A percentile compares a stretch with the other conserved stretches of the same genome.
Conservation (phyloP, 2,113 vertebrate genomes). For the Rhodinocichla rosea region DNA sequence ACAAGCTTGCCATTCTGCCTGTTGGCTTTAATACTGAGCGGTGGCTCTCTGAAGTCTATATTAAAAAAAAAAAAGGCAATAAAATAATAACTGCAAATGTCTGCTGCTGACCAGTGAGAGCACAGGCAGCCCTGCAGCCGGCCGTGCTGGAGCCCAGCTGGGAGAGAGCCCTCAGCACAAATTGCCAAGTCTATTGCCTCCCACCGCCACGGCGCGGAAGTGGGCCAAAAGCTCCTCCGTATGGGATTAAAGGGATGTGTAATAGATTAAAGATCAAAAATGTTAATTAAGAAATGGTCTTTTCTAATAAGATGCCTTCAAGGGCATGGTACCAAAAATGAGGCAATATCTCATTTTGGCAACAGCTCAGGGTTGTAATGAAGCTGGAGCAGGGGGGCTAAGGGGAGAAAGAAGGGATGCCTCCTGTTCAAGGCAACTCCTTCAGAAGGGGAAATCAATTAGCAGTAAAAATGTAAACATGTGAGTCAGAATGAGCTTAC, state of each 20-base stretch:
- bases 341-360: slow-evolving; percentile 74
- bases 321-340: slow-evolving; percentile 73
- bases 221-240: slow-evolving; percentile 72
- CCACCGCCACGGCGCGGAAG: slow-evolving; percentile 51
- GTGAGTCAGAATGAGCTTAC: not conserved
- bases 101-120: slow-evolving; percentile 52
- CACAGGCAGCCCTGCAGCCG: slow-evolving; percentile 1
- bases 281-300: slow-evolving; percentile 84
- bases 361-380: slow-evolving; percentile 66
- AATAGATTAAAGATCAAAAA: slow-evolving; percentile 82
- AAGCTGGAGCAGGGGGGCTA: slow-evolving; percentile 61
- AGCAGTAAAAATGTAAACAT: slow-evolving; percentile 26
- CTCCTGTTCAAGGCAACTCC: slow-evolving; percentile 60
- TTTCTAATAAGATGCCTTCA: slow-evolving; percentile 81
- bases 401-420: slow-evolving; percentile 43
- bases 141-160: slow-evolving; percentile 62
- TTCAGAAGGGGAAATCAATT: slow-evolving; percentile 64
- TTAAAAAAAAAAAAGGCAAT: not conserved
- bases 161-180: slow-evolving; percentile 57
- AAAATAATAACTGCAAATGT: not conserved
- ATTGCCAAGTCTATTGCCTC: slow-evolving; percentile 57
- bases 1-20: not conserved
- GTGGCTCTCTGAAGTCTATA: not conserved
- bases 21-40: not conserved
- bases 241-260: slow-evolving; percentile 74